Percentiles rank a stretch among this genome's conserved stretches.
Conservation (phyloP, 2,797 vertebrate genomes). For the Ptychadena robeensis region DNA sequence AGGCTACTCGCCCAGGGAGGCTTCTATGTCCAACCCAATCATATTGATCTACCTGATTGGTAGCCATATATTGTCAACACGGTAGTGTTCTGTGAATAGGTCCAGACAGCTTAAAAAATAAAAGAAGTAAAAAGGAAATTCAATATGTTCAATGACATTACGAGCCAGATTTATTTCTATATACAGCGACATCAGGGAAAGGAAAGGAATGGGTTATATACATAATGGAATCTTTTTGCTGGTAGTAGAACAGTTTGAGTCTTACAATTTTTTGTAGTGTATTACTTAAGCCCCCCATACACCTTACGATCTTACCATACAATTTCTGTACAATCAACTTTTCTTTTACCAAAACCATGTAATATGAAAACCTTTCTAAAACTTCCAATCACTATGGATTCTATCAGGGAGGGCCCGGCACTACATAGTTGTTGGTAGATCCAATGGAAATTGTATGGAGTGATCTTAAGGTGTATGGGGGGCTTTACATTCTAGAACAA, state of each 20-base stretch:
- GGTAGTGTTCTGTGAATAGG: slow-evolving; percentile 1
- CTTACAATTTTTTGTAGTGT: no score
- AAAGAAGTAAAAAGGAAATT: slow-evolving; percentile 11
- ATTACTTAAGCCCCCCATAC: no score
- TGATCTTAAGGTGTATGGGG: no score
- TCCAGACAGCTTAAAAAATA: slow-evolving; percentile 13
- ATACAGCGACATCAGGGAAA: slow-evolving; percentile 2
- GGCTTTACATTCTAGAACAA: no score
- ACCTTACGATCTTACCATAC: no score
- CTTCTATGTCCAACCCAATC: slow-evolving; percentile 28
- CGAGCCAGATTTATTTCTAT: slow-evolving; percentile 31
- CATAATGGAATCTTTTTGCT: not conserved
- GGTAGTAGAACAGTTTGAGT: not conserved
- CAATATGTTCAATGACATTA: slow-evolving; percentile 26
- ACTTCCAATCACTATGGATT: no score
- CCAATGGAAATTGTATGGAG: no score
- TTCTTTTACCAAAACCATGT: no score
- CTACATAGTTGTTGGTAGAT: no score
- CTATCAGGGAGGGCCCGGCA: no score
- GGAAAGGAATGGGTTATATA: not conserved
- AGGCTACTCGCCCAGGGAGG: slow-evolving; percentile 63
- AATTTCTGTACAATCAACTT: no score
- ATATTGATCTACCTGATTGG: slow-evolving; percentile 44
- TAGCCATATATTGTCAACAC: slow-evolving; percentile 22
- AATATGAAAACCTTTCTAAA: no score